These are phyloP conservation scores for Podarcis siculus DNA, from an alignment of 2,797 vertebrate species.

Conservation along the genomic window DNA sequence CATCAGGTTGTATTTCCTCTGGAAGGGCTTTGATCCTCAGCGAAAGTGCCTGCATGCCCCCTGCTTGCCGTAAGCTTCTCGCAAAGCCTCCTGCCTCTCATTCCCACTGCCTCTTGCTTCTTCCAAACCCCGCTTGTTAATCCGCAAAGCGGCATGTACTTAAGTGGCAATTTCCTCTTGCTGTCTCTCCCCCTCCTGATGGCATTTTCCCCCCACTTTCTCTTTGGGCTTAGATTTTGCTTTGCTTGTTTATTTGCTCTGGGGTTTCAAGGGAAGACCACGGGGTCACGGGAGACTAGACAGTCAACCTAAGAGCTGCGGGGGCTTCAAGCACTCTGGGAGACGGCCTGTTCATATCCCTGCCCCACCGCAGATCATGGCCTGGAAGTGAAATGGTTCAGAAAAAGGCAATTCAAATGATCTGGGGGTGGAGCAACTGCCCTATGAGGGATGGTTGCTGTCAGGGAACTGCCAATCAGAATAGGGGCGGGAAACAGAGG, in stretches of 20 bases:
- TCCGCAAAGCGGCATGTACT: neutral
- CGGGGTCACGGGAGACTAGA: neutral
- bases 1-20: neutral
- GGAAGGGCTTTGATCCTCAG: neutral
- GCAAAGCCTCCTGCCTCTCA: neutral
- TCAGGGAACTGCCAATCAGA: no score
- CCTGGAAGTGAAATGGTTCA: neutral
- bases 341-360: no score
- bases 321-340: neutral
- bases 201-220: neutral
- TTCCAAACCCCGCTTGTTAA: neutral
- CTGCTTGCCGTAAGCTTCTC: neutral
- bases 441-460: no score
- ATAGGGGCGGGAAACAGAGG: no score
- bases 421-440: no score
- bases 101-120: neutral
- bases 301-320: neutral
- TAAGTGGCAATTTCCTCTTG: conserved; percentile 16
- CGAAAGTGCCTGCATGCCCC: neutral
- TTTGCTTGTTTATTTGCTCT: neutral
- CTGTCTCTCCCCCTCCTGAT: neutral
- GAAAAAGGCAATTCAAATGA: no score
- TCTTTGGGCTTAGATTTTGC: neutral
- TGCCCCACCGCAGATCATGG: no score
- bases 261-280: neutral